Evolutionary conservation across 2,113 vertebrate genomes (phyloP).

Genomic region (Phylloscopus whistleri): DNA sequence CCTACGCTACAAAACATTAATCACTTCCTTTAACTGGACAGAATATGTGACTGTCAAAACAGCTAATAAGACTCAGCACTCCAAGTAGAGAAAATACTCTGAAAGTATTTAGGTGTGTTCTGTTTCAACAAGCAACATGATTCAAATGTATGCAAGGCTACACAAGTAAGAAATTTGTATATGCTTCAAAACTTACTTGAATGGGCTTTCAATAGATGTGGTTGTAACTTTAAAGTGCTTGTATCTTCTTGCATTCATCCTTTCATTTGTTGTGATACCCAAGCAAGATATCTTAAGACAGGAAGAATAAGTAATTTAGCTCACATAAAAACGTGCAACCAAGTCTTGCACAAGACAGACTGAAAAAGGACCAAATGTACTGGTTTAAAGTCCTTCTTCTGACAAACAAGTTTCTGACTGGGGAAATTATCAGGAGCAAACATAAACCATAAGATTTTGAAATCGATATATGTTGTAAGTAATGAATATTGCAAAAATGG

Average conservation of each 20-base stretch:
- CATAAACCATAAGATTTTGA: neutral
- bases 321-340: neutral
- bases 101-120: neutral
- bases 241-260: slow-evolving; percentile 98
- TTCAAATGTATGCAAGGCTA: neutral
- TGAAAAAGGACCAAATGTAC: neutral
- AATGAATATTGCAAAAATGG: neutral
- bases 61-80: neutral
- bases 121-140: neutral
- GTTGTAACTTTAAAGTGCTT: slow-evolving; percentile 99
- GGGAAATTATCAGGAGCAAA: neutral
- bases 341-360: neutral
- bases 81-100: neutral
- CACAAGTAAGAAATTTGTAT: neutral
- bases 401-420: neutral
- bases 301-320: neutral
- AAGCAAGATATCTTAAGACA: slow-evolving; percentile 89
- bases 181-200: slow-evolving; percentile 84
- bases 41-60: neutral
- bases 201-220: slow-evolving; percentile 98
- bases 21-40: neutral
- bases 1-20: neutral
- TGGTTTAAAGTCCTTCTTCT: neutral
- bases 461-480: neutral
- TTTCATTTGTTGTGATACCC: slow-evolving; percentile 98